phyloP scores from a whole-genome alignment of 2,888 invertebrate genomes.

The Calephelis perditalis region DNA sequence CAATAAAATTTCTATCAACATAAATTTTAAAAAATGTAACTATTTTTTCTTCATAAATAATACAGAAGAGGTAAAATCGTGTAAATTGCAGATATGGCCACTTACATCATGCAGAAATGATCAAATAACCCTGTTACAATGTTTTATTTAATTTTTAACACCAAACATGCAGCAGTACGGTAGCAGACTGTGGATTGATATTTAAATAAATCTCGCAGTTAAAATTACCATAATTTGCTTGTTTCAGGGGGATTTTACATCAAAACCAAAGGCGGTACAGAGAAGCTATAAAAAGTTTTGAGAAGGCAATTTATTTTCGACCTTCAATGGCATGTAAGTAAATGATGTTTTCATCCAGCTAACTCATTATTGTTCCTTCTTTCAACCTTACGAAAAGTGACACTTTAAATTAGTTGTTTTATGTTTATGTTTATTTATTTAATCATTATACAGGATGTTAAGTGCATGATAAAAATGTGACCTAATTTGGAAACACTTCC shows the following conservation, averaged over 20 bases:
- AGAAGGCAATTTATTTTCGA: constrained; percentile 93
- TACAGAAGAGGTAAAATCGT: too few species aligned
- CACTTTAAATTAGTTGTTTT: not conserved
- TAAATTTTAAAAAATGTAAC: too few species aligned
- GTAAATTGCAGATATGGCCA: too few species aligned
- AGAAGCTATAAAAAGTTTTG: constrained; percentile 94
- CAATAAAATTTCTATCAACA: too few species aligned
- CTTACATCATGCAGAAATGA: too few species aligned
- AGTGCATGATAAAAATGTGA: too few species aligned
- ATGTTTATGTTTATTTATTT: too few species aligned
- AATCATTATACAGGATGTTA: too few species aligned
- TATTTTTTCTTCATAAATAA: too few species aligned
- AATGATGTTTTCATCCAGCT: constrained; percentile 19
- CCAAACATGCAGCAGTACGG: not conserved
- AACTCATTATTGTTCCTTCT: constrained; percentile 17
- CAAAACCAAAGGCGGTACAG: constrained; percentile 92
- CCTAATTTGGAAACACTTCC: too few species aligned
- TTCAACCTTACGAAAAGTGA: not conserved
- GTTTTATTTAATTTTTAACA: not conserved
- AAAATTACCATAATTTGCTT: constrained; percentile 10
- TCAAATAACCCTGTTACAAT: too few species aligned
- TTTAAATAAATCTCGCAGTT: constrained; percentile 6
- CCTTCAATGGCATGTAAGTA: constrained; percentile 95
- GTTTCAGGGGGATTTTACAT: constrained; percentile 92
- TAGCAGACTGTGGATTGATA: constrained; percentile 1